Percentiles rank a stretch among this genome's conserved stretches.
phyloP scores from a whole-genome alignment of 2,888 invertebrate species.

The Auanema sp. region DNA sequence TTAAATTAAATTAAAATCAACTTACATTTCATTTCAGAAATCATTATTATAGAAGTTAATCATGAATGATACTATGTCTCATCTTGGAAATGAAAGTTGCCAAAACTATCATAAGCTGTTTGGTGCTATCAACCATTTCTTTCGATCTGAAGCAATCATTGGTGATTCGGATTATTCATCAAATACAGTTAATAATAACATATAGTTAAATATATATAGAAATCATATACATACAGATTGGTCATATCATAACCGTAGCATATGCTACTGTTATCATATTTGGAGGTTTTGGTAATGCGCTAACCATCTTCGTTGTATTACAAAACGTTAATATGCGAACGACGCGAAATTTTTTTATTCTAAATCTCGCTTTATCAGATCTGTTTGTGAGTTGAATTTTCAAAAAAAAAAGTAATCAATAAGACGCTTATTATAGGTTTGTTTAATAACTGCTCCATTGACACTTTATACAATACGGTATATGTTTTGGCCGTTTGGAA shows the following conservation, averaged over 20 bases:
- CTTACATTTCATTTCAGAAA: background rate
- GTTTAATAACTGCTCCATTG: slow-evolving; percentile 85
- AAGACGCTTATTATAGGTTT: slow-evolving; percentile 71
- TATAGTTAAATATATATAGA: too few species aligned
- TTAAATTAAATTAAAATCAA: too few species aligned
- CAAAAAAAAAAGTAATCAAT: too few species aligned
- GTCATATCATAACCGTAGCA: slow-evolving; percentile 53
- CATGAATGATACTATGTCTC: too few species aligned
- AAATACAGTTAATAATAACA: slow-evolving; percentile 32
- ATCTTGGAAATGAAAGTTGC: slow-evolving; percentile 31
- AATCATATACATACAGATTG: slow-evolving; percentile 43
- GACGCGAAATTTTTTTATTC: slow-evolving; percentile 71
- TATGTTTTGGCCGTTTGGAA: slow-evolving; percentile 84
- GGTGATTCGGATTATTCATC: slow-evolving; percentile 55
- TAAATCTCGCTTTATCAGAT: slow-evolving; percentile 61
- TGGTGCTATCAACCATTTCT: slow-evolving; percentile 53
- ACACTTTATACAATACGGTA: slow-evolving; percentile 84
- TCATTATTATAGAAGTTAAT: background rate
- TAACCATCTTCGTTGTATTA: slow-evolving; percentile 80
- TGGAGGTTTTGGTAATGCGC: slow-evolving; percentile 81
- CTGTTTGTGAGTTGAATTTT: slow-evolving; percentile 48
- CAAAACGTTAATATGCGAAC: slow-evolving; percentile 86
- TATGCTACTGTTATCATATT: slow-evolving; percentile 75
- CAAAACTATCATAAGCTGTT: slow-evolving; percentile 37
- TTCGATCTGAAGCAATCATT: slow-evolving; percentile 57